These are phyloP conservation scores for Mythimna vitellina DNA, from an alignment of 2,888 invertebrate genomes.

Conservation along the genomic window DNA sequence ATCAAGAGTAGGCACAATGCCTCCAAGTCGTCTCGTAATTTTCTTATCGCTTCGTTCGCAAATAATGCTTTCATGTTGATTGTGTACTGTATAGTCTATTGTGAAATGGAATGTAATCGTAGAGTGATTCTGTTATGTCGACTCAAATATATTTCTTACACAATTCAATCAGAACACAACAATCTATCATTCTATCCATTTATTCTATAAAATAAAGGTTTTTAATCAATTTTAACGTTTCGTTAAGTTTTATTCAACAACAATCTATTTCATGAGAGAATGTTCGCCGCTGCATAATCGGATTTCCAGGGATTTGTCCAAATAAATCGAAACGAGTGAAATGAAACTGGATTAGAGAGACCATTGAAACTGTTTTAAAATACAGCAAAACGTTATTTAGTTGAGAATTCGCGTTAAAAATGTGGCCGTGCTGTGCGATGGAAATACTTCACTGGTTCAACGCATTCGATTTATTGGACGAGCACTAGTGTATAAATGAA, in stretches of 20 bases:
- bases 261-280: slow-evolving; percentile 22
- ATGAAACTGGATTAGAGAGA: slow-evolving; percentile 47
- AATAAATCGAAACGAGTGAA: slow-evolving; percentile 49
- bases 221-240: slow-evolving; percentile 15
- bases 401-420: slow-evolving; percentile 36
- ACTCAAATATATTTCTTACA: not conserved
- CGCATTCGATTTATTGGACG: slow-evolving; percentile 16
- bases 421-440: not conserved
- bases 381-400: slow-evolving; percentile 41
- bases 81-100: slow-evolving; percentile 42
- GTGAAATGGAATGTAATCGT: slow-evolving; percentile 30
- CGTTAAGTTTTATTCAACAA: slow-evolving; percentile 29
- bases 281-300: slow-evolving; percentile 40
- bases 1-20: slow-evolving; percentile 58
- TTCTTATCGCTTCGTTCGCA: slow-evolving; percentile 67
- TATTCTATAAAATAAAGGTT: slow-evolving; percentile 1
- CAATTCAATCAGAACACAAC: not conserved
- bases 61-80: slow-evolving; percentile 65
- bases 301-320: slow-evolving; percentile 49
- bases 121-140: slow-evolving; percentile 11
- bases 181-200: slow-evolving; percentile 1
- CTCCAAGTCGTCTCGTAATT: slow-evolving; percentile 67
- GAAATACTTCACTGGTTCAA: slow-evolving; percentile 10
- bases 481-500: slow-evolving; percentile 8
- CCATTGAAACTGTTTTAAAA: slow-evolving; percentile 48